Conservation (phyloP, 30 jellyfish, hydroid and myxozoan species). For the Turritopsis dohrnii region DNA sequence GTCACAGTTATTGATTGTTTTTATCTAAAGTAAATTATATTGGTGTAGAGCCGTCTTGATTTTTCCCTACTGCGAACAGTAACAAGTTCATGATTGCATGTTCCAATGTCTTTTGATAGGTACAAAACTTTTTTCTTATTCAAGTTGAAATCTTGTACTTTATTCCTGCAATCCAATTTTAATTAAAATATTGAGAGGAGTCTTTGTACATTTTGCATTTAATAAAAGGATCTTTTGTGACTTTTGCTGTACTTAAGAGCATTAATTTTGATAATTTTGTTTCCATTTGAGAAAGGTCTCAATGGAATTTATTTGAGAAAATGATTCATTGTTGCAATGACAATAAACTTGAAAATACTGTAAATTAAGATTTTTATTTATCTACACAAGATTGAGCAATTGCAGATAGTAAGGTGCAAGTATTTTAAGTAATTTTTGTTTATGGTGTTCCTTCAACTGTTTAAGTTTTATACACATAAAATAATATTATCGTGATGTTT, state of each 20-base stretch:
- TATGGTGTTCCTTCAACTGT: not conserved
- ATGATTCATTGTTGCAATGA: not conserved
- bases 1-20: no score
- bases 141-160: no score
- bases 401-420: not conserved
- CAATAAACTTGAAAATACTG: no score
- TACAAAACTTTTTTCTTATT: no score
- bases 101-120: no score
- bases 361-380: not conserved
- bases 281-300: not conserved
- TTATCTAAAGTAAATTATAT: no score
- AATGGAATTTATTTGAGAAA: not conserved
- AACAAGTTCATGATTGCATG: no score
- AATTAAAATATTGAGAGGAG: not conserved
- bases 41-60: no score
- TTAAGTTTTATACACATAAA: no score
- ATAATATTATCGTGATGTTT: no score
- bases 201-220: not conserved
- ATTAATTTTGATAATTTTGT: not conserved
- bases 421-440: not conserved
- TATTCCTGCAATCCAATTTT: no score
- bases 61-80: no score
- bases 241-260: not conserved
- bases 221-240: not conserved
- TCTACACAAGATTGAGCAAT: not conserved